A percentile compares a stretch with the other conserved stretches of the same genome.
phyloP scores from a whole-genome alignment of 2,888 invertebrate species.

The Sycophila texana region DNA sequence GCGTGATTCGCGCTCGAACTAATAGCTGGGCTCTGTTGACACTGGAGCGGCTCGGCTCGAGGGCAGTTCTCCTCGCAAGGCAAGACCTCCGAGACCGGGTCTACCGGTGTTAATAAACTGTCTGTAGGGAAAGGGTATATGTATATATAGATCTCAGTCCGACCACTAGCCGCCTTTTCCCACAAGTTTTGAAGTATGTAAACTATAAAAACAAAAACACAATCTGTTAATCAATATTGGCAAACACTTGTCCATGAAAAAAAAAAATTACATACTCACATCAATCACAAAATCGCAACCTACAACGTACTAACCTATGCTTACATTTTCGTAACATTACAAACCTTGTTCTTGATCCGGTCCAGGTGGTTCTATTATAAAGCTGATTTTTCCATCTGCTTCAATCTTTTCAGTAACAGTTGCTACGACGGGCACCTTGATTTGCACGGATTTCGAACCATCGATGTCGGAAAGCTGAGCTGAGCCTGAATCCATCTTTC shows the following conservation, averaged over 20 bases:
- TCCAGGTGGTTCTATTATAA: constrained; percentile 78
- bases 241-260: neutral
- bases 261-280: neutral
- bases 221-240: constrained; percentile 18
- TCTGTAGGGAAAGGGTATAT: constrained; percentile 55
- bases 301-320: neutral
- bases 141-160: constrained; percentile 34
- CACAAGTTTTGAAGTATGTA: constrained; percentile 50
- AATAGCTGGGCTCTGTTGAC: neutral
- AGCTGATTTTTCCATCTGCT: constrained; percentile 77
- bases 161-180: constrained; percentile 23
- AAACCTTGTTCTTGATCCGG: constrained; percentile 71
- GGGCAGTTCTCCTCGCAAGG: constrained; percentile 38
- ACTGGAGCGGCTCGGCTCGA: neutral
- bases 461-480: constrained; percentile 65
- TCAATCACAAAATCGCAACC: neutral
- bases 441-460: constrained; percentile 77
- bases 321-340: neutral
- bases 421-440: constrained; percentile 81
- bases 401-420: constrained; percentile 79
- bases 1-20: constrained; percentile 16
- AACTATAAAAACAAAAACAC: constrained; percentile 54
- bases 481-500: constrained; percentile 77
- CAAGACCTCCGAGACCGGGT: constrained; percentile 53
- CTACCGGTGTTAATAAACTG: constrained; percentile 57